A percentile compares a stretch with the other conserved stretches of the same genome.
These are phyloP conservation scores for Steinernema carpocapsae DNA, from an alignment of 2,888 invertebrate species.

Conservation along the genomic window DNA sequence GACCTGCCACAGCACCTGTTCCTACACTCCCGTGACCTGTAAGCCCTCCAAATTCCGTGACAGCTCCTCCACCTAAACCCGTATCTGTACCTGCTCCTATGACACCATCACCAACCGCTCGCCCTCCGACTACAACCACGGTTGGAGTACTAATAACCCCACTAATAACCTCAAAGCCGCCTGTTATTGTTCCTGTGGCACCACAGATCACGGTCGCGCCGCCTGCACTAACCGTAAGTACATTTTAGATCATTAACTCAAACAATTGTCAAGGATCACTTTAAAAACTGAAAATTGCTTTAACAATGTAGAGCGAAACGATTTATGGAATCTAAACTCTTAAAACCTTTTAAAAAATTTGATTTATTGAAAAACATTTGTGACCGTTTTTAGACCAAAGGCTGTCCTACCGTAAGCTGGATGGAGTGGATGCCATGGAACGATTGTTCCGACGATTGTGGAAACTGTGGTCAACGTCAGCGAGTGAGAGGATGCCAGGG, in stretches of 20 bases:
- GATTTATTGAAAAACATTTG: too few relatives aligned
- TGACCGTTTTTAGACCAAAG: not conserved
- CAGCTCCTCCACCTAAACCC: not conserved
- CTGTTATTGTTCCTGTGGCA: not conserved
- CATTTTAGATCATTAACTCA: too few relatives aligned
- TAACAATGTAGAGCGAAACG: too few relatives aligned
- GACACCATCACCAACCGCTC: not conserved
- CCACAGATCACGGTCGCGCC: not conserved
- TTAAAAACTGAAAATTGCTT: too few relatives aligned
- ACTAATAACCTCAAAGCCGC: not conserved
- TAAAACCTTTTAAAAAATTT: too few relatives aligned
- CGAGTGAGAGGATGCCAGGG: not conserved
- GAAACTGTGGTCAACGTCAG: slow-evolving; percentile 3
- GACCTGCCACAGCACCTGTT: not conserved
- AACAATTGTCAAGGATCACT: too few relatives aligned
- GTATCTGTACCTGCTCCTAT: not conserved
- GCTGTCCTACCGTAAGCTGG: not conserved
- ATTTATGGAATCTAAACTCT: too few relatives aligned
- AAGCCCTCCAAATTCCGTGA: not conserved
- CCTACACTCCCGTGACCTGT: not conserved
- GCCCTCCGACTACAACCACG: not conserved
- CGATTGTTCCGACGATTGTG: not conserved
- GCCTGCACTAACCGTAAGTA: too few relatives aligned
- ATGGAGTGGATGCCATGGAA: not conserved
- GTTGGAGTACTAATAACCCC: not conserved